phyloP scores from a whole-genome alignment of 2,888 invertebrate species.

The Ganaspis brasiliensis region DNA sequence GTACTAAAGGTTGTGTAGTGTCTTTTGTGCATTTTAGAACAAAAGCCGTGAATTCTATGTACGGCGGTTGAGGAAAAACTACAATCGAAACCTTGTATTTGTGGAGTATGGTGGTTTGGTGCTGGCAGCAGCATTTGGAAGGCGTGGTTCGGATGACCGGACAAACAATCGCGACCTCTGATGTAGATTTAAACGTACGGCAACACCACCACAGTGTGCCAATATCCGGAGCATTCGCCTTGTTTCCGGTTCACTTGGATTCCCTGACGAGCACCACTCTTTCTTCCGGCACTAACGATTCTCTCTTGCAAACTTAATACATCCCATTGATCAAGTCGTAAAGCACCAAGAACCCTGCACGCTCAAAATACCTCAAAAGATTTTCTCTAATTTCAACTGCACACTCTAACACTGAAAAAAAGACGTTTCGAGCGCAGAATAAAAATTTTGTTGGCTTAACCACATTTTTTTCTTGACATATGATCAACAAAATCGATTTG shows the following conservation, averaged over 20 bases:
- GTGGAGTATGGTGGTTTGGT: slow-evolving; percentile 53
- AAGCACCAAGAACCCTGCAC: slow-evolving; percentile 24
- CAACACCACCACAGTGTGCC: not conserved
- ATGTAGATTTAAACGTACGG: slow-evolving; percentile 55
- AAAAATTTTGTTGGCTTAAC: too few relatives aligned
- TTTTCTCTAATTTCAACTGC: not conserved
- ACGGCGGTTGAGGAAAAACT: not conserved
- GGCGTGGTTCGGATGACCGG: slow-evolving; percentile 55
- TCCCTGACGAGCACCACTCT: slow-evolving; percentile 26
- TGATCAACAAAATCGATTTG: too few relatives aligned
- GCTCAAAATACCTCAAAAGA: not conserved
- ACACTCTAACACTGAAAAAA: too few relatives aligned
- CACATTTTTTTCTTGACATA: too few relatives aligned
- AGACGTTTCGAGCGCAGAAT: too few relatives aligned
- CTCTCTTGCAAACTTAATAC: slow-evolving; percentile 48
- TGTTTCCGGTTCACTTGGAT: slow-evolving; percentile 19
- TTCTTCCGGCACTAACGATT: slow-evolving; percentile 44
- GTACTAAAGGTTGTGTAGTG: too few relatives aligned
- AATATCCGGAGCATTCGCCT: slow-evolving; percentile 22
- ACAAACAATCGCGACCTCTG: slow-evolving; percentile 56
- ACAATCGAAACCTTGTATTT: not conserved
- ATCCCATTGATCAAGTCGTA: slow-evolving; percentile 52
- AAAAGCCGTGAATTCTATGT: too few relatives aligned
- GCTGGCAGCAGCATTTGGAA: slow-evolving; percentile 50
- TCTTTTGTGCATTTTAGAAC: not conserved